Evolutionary conservation across 2,888 invertebrate species (phyloP).

Genomic region (Ctenicera cuprea): DNA sequence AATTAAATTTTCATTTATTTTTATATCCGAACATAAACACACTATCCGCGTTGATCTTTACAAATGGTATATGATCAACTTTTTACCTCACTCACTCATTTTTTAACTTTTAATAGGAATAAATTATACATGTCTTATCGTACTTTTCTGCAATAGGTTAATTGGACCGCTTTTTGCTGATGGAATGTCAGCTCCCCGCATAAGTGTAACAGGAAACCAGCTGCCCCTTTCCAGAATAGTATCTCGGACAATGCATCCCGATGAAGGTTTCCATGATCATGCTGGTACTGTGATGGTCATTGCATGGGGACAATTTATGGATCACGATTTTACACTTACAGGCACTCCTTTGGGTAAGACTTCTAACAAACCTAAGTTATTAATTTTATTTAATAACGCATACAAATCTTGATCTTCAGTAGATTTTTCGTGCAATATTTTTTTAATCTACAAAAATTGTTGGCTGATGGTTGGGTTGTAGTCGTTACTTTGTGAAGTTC

Average conservation of each 20-base stretch:
- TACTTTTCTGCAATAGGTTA: constrained; percentile 72
- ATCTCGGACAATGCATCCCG: constrained; percentile 93
- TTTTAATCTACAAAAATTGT: no score
- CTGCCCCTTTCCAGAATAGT: constrained; percentile 89
- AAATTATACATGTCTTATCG: no score
- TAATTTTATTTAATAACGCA: no score
- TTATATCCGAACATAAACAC: background rate
- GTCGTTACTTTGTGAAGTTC: no score
- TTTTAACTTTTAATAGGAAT: no score
- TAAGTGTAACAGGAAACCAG: constrained; percentile 84
- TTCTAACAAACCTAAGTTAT: constrained; percentile 1
- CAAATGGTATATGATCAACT: background rate
- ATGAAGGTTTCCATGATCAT: constrained; percentile 94
- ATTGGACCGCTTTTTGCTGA: constrained; percentile 89
- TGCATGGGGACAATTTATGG: constrained; percentile 97
- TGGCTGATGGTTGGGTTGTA: no score
- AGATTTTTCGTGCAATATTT: no score
- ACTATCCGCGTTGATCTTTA: background rate
- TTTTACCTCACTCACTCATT: no score
- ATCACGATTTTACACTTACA: constrained; percentile 93
- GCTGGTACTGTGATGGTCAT: constrained; percentile 95
- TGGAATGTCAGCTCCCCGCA: constrained; percentile 89
- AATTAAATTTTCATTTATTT: background rate
- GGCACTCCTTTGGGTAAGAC: constrained; percentile 88
- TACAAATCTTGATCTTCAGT: no score